These are phyloP conservation scores for Argyresthia goedartella DNA, from an alignment of 2,888 invertebrate species.

Conservation along the genomic window DNA sequence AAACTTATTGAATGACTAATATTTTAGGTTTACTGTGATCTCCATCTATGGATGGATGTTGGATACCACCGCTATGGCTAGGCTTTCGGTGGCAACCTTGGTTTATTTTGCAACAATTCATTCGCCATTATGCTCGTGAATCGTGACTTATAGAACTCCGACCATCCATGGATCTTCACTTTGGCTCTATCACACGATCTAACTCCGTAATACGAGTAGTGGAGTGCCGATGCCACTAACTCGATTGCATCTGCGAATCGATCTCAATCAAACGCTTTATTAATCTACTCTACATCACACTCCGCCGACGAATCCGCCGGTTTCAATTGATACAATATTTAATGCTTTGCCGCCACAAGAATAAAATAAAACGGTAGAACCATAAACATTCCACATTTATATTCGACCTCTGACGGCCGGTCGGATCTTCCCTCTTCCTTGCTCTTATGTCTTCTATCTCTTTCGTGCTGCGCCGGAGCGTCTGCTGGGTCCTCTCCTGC, in stretches of 20 bases:
- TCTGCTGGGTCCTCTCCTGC: conserved; percentile 40
- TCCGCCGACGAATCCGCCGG: conserved; percentile 53
- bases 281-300: conserved; percentile 61
- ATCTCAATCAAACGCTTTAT: conserved; percentile 52
- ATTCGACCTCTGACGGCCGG: conserved; percentile 65
- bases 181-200: too few species aligned
- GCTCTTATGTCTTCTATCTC: conserved; percentile 27
- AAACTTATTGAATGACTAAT: too few species aligned
- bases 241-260: conserved; percentile 33
- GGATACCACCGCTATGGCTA: too few species aligned
- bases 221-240: conserved; percentile 1
- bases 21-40: too few species aligned
- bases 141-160: neutral
- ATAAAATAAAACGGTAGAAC: conserved; percentile 70
- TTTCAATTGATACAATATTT: conserved; percentile 70
- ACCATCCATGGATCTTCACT: neutral
- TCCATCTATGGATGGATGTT: too few species aligned
- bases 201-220: conserved; percentile 1
- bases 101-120: too few species aligned
- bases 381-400: conserved; percentile 71
- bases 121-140: neutral
- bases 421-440: conserved; percentile 30
- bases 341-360: conserved; percentile 59
- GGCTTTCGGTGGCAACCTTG: too few species aligned
- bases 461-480: conserved; percentile 53